phyloP scores from a whole-genome alignment of 2,113 vertebrate species.

The Alligator mississippiensis region DNA sequence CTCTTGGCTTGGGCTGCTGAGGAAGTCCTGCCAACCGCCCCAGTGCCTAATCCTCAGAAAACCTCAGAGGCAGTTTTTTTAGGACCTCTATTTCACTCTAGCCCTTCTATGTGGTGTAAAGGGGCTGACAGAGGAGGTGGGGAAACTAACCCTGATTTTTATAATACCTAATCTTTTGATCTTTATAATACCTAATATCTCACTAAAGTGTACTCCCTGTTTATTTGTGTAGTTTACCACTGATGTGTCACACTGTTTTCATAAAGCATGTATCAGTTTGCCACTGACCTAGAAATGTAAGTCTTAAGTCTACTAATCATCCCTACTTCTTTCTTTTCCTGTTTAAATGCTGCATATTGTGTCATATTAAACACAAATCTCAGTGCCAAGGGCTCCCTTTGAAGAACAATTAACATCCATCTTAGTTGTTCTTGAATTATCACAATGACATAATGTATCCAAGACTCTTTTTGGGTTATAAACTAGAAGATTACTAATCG shows the following conservation, averaged over 20 bases:
- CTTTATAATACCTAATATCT: neutral
- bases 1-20: no score
- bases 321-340: constrained; percentile 14
- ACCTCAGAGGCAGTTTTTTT: neutral
- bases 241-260: neutral
- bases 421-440: constrained; percentile 28
- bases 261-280: neutral
- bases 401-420: constrained; percentile 53
- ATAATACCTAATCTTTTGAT: neutral
- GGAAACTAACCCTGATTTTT: neutral
- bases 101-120: neutral
- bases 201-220: neutral
- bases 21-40: no score
- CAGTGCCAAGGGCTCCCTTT: constrained; percentile 24
- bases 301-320: constrained; percentile 7
- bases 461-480: constrained; percentile 27
- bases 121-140: no score
- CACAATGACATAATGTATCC: neutral
- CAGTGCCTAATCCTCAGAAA: no score
- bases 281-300: constrained; percentile 64
- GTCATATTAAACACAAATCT: neutral
- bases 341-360: constrained; percentile 1
- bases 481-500: constrained; percentile 16
- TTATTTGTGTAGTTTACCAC: neutral
- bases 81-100: neutral